Percentiles rank a stretch among this genome's conserved stretches.
Evolutionary conservation across 2,113 vertebrate genomes (phyloP).

Genomic region (rabbit (Oryctolagus cuniculus)): mOryCun1.1 NC_091439.1:12399001-12399500

Average conservation of each 20-base stretch:
- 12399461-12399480: too few relatives aligned
- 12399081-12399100: neutral
- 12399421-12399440: too few relatives aligned
- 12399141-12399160: neutral
- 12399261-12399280: too few relatives aligned
- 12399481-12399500: too few relatives aligned
- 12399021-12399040: neutral
- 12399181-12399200: neutral
- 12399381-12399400: too few relatives aligned
- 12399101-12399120: accelerated
- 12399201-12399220: neutral
- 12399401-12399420: too few relatives aligned
- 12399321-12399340: too few relatives aligned
- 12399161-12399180: neutral
- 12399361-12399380: too few relatives aligned
- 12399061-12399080: neutral
- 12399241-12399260: neutral
- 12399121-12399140: neutral
- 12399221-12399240: neutral
- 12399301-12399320: too few relatives aligned
- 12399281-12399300: too few relatives aligned
- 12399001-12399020: neutral
- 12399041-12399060: neutral
- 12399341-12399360: too few relatives aligned
- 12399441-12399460: too few relatives aligned